These are phyloP conservation scores for Reinhardtius hippoglossoides DNA, from an alignment of 2,113 vertebrate species.

Conservation along the genomic window DNA sequence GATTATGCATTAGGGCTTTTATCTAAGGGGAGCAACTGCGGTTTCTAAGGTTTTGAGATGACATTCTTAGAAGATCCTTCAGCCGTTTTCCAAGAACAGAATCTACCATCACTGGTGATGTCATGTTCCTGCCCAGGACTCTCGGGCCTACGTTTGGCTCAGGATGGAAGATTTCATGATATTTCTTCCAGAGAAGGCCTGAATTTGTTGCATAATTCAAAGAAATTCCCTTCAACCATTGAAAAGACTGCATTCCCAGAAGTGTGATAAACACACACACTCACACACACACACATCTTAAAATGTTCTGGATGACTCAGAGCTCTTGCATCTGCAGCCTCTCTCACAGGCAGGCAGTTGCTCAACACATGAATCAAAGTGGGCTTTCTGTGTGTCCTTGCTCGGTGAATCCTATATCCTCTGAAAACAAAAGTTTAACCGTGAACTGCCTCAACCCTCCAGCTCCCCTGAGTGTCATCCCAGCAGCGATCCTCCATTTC, in stretches of 20 bases:
- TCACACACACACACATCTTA: conserved; percentile 13
- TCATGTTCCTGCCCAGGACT: neutral
- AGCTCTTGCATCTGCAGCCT: conserved; percentile 5
- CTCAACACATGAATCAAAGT: conserved; percentile 16
- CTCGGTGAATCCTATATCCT: conserved; percentile 13
- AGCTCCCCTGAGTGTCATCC: conserved; percentile 18
- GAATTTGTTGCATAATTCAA: conserved; percentile 52
- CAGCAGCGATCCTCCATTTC: neutral
- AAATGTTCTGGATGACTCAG: conserved; percentile 23
- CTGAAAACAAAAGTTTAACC: conserved; percentile 6
- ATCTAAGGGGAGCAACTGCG: conserved; percentile 3
- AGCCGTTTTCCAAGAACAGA: conserved; percentile 31
- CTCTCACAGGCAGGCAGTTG: conserved; percentile 18
- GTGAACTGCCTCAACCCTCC: neutral
- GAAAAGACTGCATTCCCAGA: conserved; percentile 26
- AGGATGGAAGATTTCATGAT: conserved; percentile 43
- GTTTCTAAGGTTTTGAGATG: conserved; percentile 8
- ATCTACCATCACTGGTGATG: conserved; percentile 21
- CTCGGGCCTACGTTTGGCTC: conserved; percentile 16
- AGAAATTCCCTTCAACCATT: conserved; percentile 61
- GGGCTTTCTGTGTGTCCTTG: conserved; percentile 6
- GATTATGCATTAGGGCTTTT: conserved; percentile 6
- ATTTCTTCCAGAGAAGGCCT: conserved; percentile 38
- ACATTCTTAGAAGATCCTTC: conserved; percentile 2
- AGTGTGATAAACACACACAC: neutral